Evolutionary conservation across 2,113 vertebrate species (phyloP), one percentile per base, ranked within the genome.

Genomic region (Poeciliopsis retropinna): DNA sequence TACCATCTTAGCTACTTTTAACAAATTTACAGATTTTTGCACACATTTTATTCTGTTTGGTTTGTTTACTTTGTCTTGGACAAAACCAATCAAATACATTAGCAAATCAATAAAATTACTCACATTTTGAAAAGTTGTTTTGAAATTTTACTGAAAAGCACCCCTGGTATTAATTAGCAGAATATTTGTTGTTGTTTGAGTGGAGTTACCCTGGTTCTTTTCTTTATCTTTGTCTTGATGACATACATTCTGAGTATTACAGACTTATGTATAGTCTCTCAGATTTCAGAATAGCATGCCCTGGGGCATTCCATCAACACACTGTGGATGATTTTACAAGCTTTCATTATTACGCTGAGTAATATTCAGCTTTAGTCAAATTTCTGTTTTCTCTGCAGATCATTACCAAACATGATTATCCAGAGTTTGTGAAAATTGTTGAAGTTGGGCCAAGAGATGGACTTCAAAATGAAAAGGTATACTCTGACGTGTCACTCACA

Each of bases 391-490:
- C 65, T 74, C 76, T 84, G 72, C 86, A 99, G 97, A 94, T 66
- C 13, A 72, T 78, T 72, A 80, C 82, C 51, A 73, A 88, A 78
- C 85, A 91, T 31, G 94, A 92, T 81, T 93, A 96, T 70, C 97
- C 97, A 83, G 90, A 95, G 30, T 95, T 95, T 92, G 92, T 99
- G 67, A 99, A 97, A 94, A 95, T 98, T 81, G 96, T 99, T 68
- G 97, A 98, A 95, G 97, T 98, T 85, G 98, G 97, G 62, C 98
- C 97, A 19, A 95, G 97, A 85, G 97, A 99, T 89, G 97, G 97
- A 78, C 93, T 99, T 83, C 97, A 99, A 89, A 98, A 98, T 93
- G 97, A 99, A 93, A 98, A 96, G 95, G 97, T 98, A 95, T 19
- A 10, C 83, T 30, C 31, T 44, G 13, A 64, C n/a, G 29, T 64